Base-by-base conservation (phyloP, 2,888 invertebrate genomes). In the Oscheius sp. region DNA sequence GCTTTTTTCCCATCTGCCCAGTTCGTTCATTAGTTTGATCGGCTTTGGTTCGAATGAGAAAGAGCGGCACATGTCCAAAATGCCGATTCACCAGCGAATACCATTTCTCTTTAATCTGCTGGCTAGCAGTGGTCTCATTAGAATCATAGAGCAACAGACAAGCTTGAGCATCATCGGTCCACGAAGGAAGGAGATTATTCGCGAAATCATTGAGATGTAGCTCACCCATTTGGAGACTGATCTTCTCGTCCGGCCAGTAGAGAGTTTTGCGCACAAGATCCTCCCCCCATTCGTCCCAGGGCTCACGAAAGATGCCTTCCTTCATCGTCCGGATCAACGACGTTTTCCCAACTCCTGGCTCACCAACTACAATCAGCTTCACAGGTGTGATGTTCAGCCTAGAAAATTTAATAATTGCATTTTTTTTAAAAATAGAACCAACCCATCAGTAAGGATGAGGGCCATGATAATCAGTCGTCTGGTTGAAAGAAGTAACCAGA, bases 71-170 rank as follows among this genome's bases (percentile, higher is more conserved):
- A 17, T 61, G 45, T 42, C 31, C 42, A 45, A 42, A 61, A 29
- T 61, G 61, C 15, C 27, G 61, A 61, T 61, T 61, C 61, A 61
- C 61, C 42, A 61, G 27, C 17, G 42, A 45, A 31, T 61, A 61
- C 61, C 61, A 61, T 45, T 61, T 20, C 1, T 61, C 45, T 27
- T 45, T 15, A 25, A 45, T 61, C 15, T 61, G 25, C 29, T 61
- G 25, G 45, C 17, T 31, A 27, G n/a, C n/a, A n/a, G n/a, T n/a
- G n/a, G n/a, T n/a, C n/a, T n/a, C n/a, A n/a, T 61, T 45, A 8
- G 42, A 20, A 5, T 45, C 61, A 27, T 61, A 61, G 25, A 61
- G 42, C 6, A 61, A 45, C 8, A 61, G 61, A 8, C 42, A 27
- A 0, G 25, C 61, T 27, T 6, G 42, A 6, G 61, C 42, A 8